Evolutionary conservation across 2,888 invertebrate genomes (phyloP).

Genomic region (Tanypteryx hageni): DNA sequence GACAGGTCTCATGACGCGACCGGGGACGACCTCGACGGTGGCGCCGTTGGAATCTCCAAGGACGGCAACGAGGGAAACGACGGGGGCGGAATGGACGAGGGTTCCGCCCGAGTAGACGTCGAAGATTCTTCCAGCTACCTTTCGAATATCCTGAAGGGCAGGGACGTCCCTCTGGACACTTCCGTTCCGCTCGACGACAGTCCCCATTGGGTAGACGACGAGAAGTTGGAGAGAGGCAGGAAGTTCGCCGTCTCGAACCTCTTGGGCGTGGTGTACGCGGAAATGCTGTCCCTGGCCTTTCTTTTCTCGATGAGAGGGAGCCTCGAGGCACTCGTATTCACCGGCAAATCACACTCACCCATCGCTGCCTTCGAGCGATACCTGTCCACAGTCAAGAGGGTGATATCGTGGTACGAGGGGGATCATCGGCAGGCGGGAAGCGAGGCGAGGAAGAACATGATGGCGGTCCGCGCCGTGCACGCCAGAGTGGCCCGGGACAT

Average conservation of each 20-base stretch:
- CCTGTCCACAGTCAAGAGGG: slow-evolving; percentile 75
- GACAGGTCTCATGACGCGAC: no score
- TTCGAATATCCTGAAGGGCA: no score
- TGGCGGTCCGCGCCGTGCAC: slow-evolving; percentile 75
- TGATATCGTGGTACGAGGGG: slow-evolving; percentile 71
- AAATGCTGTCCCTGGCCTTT: slow-evolving; percentile 74
- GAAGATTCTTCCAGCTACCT: no score
- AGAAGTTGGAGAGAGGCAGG: slow-evolving; percentile 75
- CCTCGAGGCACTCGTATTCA: slow-evolving; percentile 75
- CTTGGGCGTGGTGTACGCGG: slow-evolving; percentile 72
- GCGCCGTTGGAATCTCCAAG: no score
- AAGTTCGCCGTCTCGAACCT: slow-evolving; percentile 74
- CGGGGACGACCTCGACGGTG: no score
- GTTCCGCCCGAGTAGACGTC: no score
- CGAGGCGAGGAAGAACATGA: slow-evolving; percentile 74
- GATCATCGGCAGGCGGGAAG: slow-evolving; percentile 76
- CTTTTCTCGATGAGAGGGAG: slow-evolving; percentile 74
- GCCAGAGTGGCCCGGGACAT: no score
- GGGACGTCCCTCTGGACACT: no score
- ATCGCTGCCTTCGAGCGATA: slow-evolving; percentile 76
- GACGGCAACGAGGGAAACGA: no score
- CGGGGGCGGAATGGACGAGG: no score
- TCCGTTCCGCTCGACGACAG: no score
- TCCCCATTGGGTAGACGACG: slow-evolving; percentile 75
- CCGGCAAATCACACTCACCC: slow-evolving; percentile 76